Evolutionary conservation across 2,888 invertebrate species (phyloP).

Genomic region (Sussaba pulchella): DNA sequence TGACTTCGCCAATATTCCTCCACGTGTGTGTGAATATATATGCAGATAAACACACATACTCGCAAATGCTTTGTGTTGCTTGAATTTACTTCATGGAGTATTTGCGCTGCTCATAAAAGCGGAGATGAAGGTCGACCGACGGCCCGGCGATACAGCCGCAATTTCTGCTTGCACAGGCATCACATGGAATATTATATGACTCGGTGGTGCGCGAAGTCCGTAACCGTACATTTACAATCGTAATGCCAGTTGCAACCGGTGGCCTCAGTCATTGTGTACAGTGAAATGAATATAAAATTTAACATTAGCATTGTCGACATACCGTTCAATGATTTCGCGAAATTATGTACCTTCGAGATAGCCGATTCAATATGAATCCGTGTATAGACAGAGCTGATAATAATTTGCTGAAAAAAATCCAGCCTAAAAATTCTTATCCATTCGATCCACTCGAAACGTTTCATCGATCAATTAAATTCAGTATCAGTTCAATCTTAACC

Average conservation of each 20-base stretch:
- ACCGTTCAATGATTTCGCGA: not conserved
- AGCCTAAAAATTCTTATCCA: no score
- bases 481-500: no score
- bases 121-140: not conserved
- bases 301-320: not conserved
- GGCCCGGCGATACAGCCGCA: not conserved
- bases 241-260: not conserved
- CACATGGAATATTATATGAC: constrained; percentile 6
- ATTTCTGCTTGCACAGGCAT: not conserved
- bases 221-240: constrained; percentile 30
- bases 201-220: not conserved
- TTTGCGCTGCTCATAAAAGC: constrained; percentile 10
- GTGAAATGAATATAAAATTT: constrained; percentile 14
- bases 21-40: no score
- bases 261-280: not conserved
- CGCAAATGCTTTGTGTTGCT: not conserved
- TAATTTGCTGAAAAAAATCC: no score
- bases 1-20: not conserved
- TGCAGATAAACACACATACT: no score
- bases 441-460: no score
- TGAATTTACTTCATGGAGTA: constrained; percentile 25
- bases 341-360: not conserved
- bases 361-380: no score
- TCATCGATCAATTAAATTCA: no score
- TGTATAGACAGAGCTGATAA: no score